phyloP scores from a whole-genome alignment of 2,113 vertebrate species.

The Bufo bufo region DNA sequence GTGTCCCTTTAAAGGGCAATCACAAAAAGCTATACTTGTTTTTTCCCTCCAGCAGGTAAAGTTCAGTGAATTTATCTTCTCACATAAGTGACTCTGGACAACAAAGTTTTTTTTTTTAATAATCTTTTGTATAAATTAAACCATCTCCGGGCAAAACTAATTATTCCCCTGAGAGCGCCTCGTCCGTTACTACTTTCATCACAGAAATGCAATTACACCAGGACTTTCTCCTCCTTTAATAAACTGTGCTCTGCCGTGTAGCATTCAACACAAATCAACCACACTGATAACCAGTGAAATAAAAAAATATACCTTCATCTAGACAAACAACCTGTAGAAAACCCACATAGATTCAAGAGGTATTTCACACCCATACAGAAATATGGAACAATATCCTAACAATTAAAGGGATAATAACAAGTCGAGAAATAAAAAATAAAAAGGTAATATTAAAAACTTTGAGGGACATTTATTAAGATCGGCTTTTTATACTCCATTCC shows the following conservation, averaged over 20 bases:
- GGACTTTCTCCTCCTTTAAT: slow-evolving; percentile 7
- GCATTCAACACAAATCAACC: slow-evolving; percentile 6
- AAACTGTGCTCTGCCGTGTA: neutral
- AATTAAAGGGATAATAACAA: no score
- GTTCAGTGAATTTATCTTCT: neutral
- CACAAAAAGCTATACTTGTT: neutral
- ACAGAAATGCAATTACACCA: slow-evolving; percentile 31
- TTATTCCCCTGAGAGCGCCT: slow-evolving; percentile 23
- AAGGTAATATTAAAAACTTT: no score
- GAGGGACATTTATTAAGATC: no score
- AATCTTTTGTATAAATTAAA: slow-evolving; percentile 35
- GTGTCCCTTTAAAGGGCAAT: neutral
- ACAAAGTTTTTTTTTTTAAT: slow-evolving; percentile 21
- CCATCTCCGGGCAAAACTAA: slow-evolving; percentile 27
- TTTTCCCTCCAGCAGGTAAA: neutral
- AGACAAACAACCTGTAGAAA: neutral
- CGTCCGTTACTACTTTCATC: neutral
- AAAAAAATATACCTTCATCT: neutral
- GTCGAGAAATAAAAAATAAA: no score
- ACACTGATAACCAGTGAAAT: slow-evolving; percentile 19
- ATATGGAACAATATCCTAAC: no score
- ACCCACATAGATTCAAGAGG: neutral
- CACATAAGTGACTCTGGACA: neutral
- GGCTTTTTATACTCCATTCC: no score
- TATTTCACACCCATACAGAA: neutral